A percentile compares a stretch with the other conserved stretches of the same genome.
These are phyloP conservation scores for Esperia sulphurella DNA, from an alignment of 2,888 invertebrate species.

Conservation along the genomic window DNA sequence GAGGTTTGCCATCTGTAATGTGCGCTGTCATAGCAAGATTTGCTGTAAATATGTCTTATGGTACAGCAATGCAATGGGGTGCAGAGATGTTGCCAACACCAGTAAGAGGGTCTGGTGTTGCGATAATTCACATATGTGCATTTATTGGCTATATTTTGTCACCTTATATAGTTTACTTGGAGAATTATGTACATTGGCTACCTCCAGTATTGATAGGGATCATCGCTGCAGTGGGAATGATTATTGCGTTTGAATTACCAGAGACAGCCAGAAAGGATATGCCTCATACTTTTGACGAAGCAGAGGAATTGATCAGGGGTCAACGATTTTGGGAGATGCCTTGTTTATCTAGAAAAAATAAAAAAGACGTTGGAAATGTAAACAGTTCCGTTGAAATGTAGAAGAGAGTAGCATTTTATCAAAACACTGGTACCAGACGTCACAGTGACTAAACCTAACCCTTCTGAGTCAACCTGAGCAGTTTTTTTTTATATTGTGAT, in stretches of 20 bases:
- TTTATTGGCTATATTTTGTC: constrained; percentile 41
- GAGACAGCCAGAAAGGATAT: constrained; percentile 34
- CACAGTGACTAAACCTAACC: too few relatives aligned
- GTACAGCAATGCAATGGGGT: constrained; percentile 44
- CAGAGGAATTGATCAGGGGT: constrained; percentile 24
- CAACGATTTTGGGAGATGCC: constrained; percentile 30
- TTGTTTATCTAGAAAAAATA: constrained; percentile 17
- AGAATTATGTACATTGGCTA: constrained; percentile 22
- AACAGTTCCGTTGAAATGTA: not conserved
- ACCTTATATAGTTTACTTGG: constrained; percentile 34
- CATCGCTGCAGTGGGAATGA: constrained; percentile 19
- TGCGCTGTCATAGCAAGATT: constrained; percentile 47
- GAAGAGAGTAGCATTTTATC: too few relatives aligned
- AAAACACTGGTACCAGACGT: too few relatives aligned
- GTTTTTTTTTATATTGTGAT: too few relatives aligned
- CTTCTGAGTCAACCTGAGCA: too few relatives aligned
- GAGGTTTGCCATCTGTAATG: constrained; percentile 29
- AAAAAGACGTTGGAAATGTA: not conserved
- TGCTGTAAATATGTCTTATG: constrained; percentile 42
- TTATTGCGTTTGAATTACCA: constrained; percentile 15
- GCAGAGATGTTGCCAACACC: constrained; percentile 46
- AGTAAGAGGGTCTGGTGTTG: constrained; percentile 44
- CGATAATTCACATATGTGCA: constrained; percentile 44
- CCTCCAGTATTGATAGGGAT: constrained; percentile 24
- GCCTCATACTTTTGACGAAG: constrained; percentile 37